Percentiles rank a stretch among this genome's conserved stretches.
Evolutionary conservation across 1,140 invertebrate species (phyloP).

Genomic region (Drosophila burlai): DNA sequence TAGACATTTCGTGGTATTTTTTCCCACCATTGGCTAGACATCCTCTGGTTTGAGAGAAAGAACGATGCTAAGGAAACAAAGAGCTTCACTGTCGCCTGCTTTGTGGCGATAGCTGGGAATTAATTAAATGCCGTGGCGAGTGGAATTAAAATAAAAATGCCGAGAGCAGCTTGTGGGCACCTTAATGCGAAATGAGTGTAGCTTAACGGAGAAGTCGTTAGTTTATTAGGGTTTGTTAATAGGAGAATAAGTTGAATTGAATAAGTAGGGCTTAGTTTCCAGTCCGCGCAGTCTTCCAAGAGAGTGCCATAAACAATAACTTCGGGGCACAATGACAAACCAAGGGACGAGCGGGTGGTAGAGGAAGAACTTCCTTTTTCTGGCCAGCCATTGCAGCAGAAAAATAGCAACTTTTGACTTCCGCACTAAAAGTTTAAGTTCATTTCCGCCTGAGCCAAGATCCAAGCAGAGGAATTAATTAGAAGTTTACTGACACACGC

Average conservation of each 20-base stretch:
- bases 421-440: slow-evolving; percentile 76
- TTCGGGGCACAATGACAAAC: slow-evolving; percentile 17
- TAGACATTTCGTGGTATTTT: slow-evolving; percentile 24
- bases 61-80: slow-evolving; percentile 30
- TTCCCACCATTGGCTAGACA: slow-evolving; percentile 61
- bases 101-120: slow-evolving; percentile 71
- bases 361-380: slow-evolving; percentile 3
- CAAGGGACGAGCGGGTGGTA: neutral
- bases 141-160: slow-evolving; percentile 67
- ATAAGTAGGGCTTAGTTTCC: neutral
- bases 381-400: slow-evolving; percentile 54
- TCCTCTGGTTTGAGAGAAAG: slow-evolving; percentile 38
- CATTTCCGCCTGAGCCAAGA: slow-evolving; percentile 65
- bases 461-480: slow-evolving; percentile 72
- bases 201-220: slow-evolving; percentile 6
- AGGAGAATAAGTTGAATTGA: slow-evolving; percentile 20
- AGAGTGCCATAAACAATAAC: slow-evolving; percentile 59
- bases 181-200: slow-evolving; percentile 2
- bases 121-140: slow-evolving; percentile 68
- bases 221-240: slow-evolving; percentile 38
- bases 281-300: neutral
- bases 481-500: slow-evolving; percentile 67
- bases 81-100: slow-evolving; percentile 50
- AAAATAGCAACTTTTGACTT: slow-evolving; percentile 64
- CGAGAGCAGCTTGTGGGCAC: slow-evolving; percentile 27